Base-by-base conservation (phyloP, 2,888 invertebrate genomes). In the Didymodactylos carnosus region DNA sequence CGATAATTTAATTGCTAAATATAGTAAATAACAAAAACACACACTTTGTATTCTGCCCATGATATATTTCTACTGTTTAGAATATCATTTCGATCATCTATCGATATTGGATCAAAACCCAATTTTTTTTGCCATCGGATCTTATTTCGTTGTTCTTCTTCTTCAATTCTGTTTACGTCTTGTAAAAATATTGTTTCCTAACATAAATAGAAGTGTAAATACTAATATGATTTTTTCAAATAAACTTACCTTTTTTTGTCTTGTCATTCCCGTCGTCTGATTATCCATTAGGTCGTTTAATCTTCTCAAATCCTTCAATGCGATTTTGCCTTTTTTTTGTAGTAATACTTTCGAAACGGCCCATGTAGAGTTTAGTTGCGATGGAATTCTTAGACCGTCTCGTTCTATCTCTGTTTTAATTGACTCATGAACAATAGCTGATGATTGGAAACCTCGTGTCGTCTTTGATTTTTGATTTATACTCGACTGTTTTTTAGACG, bases 91-190 rank as follows among this genome's bases (percentile, higher is more conserved):
- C 80, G 77, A 27, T 78, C 77, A 27, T 78, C 77, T n/a, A 77
- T 77, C 7, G 78, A 77, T 39, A 83, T 79, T 49, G 79, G 80
- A 13, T 80, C 79, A 39, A 80, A 81, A 2, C 83, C 82, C 2
- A 82, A 76, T 72, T 81, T 82, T 1, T 80, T 80, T 78, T 83
- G 83, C 83, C 83, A 83, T 62, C 82, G 75, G 41, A 83, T 78
- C 76, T 83, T 82, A 76, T 83, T 83, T 77, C 82, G 82, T 53
- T 82, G 75, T 75, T 83, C 83, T 69, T 82, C 82, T 69, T 81
- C 80, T 7, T 82, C 80, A 76, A 81, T 80, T 73, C 82, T 78
- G 62, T 81, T 76, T 14, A 83, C 81, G 25, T 80, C 79, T 72
- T 81, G 80, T 71, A 82, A 81, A 79, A 83, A 83, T 75, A 80